Conservation (phyloP, 2,888 invertebrate species). For the Halictus ligatus region DNA sequence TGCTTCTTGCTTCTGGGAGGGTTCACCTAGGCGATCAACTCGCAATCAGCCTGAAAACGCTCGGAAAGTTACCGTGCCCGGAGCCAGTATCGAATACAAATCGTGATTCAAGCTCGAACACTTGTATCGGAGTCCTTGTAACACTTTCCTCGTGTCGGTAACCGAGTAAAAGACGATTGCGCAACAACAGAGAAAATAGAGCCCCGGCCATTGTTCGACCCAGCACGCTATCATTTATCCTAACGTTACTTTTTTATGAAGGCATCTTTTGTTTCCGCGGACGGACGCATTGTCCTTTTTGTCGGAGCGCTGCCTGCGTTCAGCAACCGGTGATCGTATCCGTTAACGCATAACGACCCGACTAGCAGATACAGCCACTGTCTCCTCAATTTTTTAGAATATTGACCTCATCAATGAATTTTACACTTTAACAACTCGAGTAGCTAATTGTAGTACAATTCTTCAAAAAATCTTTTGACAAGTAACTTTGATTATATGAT, state of each 20-base stretch:
- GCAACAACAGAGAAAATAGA: conserved; percentile 12
- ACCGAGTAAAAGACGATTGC: neutral
- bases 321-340: neutral
- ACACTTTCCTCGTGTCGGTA: conserved; percentile 11
- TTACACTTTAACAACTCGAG: neutral
- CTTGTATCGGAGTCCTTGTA: conserved; percentile 3
- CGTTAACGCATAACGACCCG: neutral
- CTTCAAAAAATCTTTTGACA: too few species aligned
- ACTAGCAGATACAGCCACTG: neutral
- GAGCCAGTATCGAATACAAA: neutral
- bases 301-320: too few species aligned
- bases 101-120: neutral
- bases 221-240: neutral
- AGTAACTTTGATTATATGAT: too few species aligned
- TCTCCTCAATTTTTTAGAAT: too few species aligned
- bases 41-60: neutral
- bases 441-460: neutral
- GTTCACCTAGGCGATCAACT: conserved; percentile 15
- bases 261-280: neutral
- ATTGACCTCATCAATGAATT: neutral
- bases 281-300: neutral
- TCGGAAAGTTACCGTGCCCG: conserved; percentile 7
- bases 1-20: conserved; percentile 10
- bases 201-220: neutral
- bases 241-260: neutral